Evolutionary conservation across 2,113 vertebrate genomes (phyloP), one percentile per base, ranked within the genome.

Genomic region (Symphodus melops): DNA sequence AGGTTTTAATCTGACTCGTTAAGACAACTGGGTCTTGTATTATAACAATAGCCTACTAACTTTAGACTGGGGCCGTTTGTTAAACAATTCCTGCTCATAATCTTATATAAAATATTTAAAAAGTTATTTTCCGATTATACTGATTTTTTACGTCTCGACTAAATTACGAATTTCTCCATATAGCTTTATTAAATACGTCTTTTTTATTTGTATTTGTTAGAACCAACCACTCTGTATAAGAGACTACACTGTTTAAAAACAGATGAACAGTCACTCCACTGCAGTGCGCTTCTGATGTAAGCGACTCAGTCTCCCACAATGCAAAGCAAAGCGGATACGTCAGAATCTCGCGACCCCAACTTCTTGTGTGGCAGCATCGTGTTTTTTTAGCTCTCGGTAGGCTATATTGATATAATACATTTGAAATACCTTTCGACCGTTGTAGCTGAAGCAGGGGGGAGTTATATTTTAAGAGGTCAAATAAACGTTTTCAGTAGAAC

Each of bases 221-320:
- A 21, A 39, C 8, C 0, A 51, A 12, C 8, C 3, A 56, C 4
- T 3, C 16, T 28, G 8, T n/a, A 37, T 16, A 5, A 44, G 12
- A 13, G 41, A 14, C 3, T 48, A 17, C 14, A 16, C 7, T 46
- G 16, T 41, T 5, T 41, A 10, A 11, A 41, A 41, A 11, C 17
- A 19, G 3, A 17, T 19, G 9, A 41, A 9, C n/a, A 36, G 46
- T 6, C 19, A 36, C 52, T 41, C 19, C 49, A 48, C n/a, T 49
- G 8, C 53, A 57, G 28, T 53, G 14, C 66, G 39, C 33, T 0
- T 14, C 11, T 1, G 8, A 37, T 20, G n/a, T 39, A 25, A 4
- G 25, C 25, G 2, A 87, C 92, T 90, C 84, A 0, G 0, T 48
- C 48, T 90, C 91, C 93, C 93, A 92, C 0, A 82, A 81, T 90